Conservation (phyloP, 2,888 invertebrate species). For the Drosophila dives region DNA sequence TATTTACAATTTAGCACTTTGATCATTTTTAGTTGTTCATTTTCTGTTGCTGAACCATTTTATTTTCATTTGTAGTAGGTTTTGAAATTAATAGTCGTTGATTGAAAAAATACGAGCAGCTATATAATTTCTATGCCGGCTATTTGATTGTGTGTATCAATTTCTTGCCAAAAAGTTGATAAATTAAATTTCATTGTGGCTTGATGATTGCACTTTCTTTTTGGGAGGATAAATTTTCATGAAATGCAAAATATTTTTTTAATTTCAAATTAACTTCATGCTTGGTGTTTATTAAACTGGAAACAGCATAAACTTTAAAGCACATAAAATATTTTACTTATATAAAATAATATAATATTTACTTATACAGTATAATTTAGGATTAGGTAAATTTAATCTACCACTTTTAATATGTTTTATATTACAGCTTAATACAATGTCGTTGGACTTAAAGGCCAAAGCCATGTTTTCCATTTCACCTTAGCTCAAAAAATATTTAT, state of each 20-base stretch:
- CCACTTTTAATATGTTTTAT: background rate
- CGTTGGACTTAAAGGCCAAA: background rate
- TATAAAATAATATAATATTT: background rate
- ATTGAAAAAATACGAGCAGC: slow-evolving; percentile 53
- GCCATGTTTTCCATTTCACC: background rate
- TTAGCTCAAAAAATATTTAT: background rate
- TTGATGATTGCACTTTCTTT: slow-evolving; percentile 31
- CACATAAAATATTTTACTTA: background rate
- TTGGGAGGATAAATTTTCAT: background rate
- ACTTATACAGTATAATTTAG: background rate
- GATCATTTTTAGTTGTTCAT: slow-evolving; percentile 34
- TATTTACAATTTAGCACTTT: slow-evolving; percentile 34
- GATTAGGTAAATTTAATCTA: background rate
- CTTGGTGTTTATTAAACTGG: background rate
- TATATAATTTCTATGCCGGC: slow-evolving; percentile 43
- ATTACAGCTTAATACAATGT: background rate
- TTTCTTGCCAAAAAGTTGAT: slow-evolving; percentile 37
- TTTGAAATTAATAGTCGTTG: slow-evolving; percentile 68
- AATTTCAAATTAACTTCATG: background rate
- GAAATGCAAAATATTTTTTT: background rate
- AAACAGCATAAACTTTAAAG: background rate
- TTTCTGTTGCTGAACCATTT: slow-evolving; percentile 56
- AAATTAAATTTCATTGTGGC: slow-evolving; percentile 55
- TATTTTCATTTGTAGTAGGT: slow-evolving; percentile 43
- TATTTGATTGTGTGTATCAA: slow-evolving; percentile 7